Percentiles rank a stretch among this genome's conserved stretches.
Evolutionary conservation across 2,797 vertebrate species (phyloP).

Genomic region (Melanotaenia parkinsoni): DNA sequence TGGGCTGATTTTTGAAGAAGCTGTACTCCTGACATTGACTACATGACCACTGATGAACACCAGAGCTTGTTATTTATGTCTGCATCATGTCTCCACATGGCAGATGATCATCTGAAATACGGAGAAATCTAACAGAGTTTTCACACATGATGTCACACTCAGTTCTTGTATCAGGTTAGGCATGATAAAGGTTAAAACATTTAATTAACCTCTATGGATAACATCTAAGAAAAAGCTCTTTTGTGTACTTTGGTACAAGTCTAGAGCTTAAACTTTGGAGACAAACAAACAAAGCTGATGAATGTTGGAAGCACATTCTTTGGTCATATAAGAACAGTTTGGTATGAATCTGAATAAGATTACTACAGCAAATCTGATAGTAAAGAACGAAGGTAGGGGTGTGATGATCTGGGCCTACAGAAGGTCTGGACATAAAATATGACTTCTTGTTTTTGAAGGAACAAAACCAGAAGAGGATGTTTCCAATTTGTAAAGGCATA

Average conservation of each 20-base stretch:
- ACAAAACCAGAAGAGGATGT: no score
- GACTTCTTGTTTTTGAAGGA: no score
- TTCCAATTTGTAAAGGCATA: no score
- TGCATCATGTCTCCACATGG: not conserved
- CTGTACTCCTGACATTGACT: not conserved
- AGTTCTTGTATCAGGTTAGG: not conserved
- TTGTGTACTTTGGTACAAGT: no score
- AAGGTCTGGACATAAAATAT: no score
- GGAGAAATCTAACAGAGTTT: not conserved
- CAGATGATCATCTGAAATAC: not conserved
- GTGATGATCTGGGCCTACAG: not conserved
- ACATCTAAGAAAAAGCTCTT: no score
- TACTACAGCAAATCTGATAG: not conserved
- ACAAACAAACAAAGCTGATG: no score
- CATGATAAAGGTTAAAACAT: not conserved
- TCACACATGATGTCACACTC: not conserved
- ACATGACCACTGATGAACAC: not conserved
- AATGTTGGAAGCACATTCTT: no score
- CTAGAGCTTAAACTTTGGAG: no score
- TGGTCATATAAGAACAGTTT: no score
- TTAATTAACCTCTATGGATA: not conserved
- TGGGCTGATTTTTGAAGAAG: conserved; percentile 5
- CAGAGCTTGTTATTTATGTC: not conserved
- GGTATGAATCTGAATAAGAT: no score
- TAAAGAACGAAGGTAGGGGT: not conserved